phyloP scores from a whole-genome alignment of 2,797 vertebrate genomes.

The Channallabes apus region DNA sequence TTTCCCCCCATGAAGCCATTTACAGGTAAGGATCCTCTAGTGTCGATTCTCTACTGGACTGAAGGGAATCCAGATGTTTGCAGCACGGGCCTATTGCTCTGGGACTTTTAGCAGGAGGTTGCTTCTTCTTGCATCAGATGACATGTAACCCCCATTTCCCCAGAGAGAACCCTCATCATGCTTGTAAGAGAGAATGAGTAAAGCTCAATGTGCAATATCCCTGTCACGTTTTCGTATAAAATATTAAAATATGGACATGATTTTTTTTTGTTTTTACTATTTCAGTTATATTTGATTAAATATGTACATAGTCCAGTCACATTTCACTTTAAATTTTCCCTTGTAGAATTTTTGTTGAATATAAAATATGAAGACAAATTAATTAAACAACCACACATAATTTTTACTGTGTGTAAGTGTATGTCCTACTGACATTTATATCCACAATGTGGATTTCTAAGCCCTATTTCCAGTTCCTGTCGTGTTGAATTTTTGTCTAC shows the following conservation, averaged over 20 bases:
- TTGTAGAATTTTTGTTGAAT: background rate
- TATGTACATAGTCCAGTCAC: background rate
- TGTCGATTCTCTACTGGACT: slow-evolving; percentile 49
- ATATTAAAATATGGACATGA: background rate
- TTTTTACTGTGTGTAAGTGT: background rate
- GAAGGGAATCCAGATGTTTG: slow-evolving; percentile 16
- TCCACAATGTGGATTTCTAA: background rate
- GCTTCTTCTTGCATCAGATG: slow-evolving; percentile 76
- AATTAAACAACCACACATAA: background rate
- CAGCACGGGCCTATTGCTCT: slow-evolving; percentile 56
- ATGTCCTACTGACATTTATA: background rate
- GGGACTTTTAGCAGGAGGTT: slow-evolving; percentile 64
- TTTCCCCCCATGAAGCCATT: background rate
- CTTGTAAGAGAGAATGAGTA: slow-evolving; percentile 44
- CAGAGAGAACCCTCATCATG: slow-evolving; percentile 46
- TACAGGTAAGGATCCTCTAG: slow-evolving; percentile 34
- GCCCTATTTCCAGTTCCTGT: background rate
- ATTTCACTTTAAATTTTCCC: background rate
- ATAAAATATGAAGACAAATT: background rate
- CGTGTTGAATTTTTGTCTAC: background rate
- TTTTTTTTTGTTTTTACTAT: background rate
- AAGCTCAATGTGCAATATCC: background rate
- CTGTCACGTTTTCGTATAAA: slow-evolving; percentile 3
- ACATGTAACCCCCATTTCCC: slow-evolving; percentile 56
- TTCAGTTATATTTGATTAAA: background rate